Percentiles rank a stretch among this genome's conserved stretches.
phyloP scores from a whole-genome alignment of 1,140 invertebrate species.

The Drosophila santomea region DNA sequence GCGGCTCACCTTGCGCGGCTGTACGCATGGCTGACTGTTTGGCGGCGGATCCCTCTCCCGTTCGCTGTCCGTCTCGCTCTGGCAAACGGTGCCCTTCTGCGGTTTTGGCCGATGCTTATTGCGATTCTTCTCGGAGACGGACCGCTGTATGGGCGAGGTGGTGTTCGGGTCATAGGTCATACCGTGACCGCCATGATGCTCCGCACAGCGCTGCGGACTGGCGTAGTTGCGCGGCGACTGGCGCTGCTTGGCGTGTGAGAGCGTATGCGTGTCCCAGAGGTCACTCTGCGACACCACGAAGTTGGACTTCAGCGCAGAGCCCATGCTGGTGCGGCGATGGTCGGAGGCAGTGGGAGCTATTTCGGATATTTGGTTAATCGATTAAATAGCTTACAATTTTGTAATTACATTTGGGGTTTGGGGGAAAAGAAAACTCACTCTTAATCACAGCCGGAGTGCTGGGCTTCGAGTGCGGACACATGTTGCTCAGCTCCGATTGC shows the following conservation, averaged over 20 bases:
- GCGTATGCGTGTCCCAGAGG: slow-evolving; percentile 87
- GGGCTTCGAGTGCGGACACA: slow-evolving; percentile 77
- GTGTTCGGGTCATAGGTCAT: slow-evolving; percentile 73
- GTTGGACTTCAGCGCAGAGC: slow-evolving; percentile 85
- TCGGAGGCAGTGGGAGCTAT: slow-evolving; percentile 76
- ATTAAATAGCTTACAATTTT: not conserved
- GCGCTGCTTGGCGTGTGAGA: slow-evolving; percentile 87
- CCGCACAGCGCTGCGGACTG: slow-evolving; percentile 80
- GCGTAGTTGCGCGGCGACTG: slow-evolving; percentile 83
- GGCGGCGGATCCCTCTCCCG: slow-evolving; percentile 84
- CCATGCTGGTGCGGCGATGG: slow-evolving; percentile 80
- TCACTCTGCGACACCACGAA: slow-evolving; percentile 88
- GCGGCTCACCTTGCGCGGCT: slow-evolving; percentile 72
- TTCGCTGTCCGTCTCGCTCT: slow-evolving; percentile 85
- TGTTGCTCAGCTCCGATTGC: slow-evolving; percentile 80
- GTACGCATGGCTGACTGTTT: slow-evolving; percentile 59
- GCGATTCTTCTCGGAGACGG: slow-evolving; percentile 87
- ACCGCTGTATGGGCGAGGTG: slow-evolving; percentile 86
- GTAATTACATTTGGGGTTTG: no score
- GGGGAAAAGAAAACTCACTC: slow-evolving; percentile 31
- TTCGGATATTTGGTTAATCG: not conserved
- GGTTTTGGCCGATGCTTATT: slow-evolving; percentile 85
- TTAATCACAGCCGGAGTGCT: slow-evolving; percentile 66
- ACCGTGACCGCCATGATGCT: slow-evolving; percentile 75
- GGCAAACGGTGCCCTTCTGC: slow-evolving; percentile 85